Base-by-base conservation (phyloP, 2,797 vertebrate genomes). In the Semaprochilodus insignis region DNA sequence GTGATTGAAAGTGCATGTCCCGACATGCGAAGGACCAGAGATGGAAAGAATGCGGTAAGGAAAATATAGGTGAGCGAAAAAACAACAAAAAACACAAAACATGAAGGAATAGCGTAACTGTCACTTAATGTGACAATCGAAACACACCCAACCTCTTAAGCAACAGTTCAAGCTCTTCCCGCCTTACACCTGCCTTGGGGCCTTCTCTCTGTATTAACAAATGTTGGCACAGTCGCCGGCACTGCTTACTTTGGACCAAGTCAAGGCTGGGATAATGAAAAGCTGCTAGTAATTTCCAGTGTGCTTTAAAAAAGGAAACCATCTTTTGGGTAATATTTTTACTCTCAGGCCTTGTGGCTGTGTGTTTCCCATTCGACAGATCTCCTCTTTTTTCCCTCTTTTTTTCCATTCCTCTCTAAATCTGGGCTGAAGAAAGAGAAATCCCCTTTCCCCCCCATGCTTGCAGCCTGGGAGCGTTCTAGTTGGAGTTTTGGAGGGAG, bases 391-490 rank as follows among this genome's bases (percentile, higher is more conserved):
- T 83, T 81, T 40, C 40, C 27, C 21, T 52, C 73, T 55, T 60
- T 71, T 84, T 78, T 78, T 81, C 40, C 2, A 2, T 13, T 13
- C 27, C 25, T 27, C 19, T 55, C 73, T 57, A 31, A 84, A 81
- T 80, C 73, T 57, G 34, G 70, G 80, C 82, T 81, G 81, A 69
- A 40, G 52, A 74, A 70, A 71, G 17, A 34, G 66, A 85, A 78
- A 51, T 62, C 25, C 40, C 74, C 27, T 69, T 54, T 74, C 51
- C 81, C 51, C 81, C 83, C 40, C 83, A 48, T 27, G 72, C 63
- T 69, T 19, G 21, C 6, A 63, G 79, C 71, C 36, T 82, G 83
- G 65, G 69, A 87, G 74, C 69, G 74, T 84, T 84, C 82, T 83
- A 72, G 31, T 60, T 60, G 6, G 75, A 86, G 78, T 65, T 31